phyloP scores from a whole-genome alignment of 2,888 invertebrate genomes.

The Ormia ochracea region DNA sequence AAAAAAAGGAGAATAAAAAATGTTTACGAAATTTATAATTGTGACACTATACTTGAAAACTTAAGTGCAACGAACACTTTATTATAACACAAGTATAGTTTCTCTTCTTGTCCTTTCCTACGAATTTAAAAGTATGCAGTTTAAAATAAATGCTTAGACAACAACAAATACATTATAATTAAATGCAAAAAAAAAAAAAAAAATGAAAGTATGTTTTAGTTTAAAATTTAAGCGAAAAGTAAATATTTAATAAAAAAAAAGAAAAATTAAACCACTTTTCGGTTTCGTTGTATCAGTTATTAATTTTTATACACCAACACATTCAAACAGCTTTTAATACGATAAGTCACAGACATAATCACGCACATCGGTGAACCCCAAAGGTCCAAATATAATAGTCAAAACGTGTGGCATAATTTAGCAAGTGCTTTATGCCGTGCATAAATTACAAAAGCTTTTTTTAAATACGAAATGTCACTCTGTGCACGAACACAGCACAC shows the following conservation, averaged over 20 bases:
- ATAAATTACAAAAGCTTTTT: constrained; percentile 53
- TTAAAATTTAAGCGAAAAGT: neutral
- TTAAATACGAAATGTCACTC: constrained; percentile 30
- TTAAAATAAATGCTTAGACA: neutral
- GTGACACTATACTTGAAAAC: constrained; percentile 30
- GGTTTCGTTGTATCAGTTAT: neutral
- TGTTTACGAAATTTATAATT: constrained; percentile 49
- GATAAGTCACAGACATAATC: constrained; percentile 5
- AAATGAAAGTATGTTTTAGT: neutral
- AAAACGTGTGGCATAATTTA: constrained; percentile 59
- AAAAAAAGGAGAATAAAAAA: too few relatives aligned
- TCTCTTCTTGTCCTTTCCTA: neutral
- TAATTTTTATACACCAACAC: neutral
- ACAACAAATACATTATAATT: neutral
- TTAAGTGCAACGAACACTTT: constrained; percentile 27
- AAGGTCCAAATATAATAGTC: constrained; percentile 45
- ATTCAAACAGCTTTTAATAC: constrained; percentile 21
- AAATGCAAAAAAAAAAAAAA: neutral
- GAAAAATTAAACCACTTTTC: neutral
- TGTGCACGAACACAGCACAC: neutral
- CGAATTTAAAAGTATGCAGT: neutral
- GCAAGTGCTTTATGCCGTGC: constrained; percentile 51
- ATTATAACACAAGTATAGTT: neutral
- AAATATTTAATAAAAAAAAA: neutral
- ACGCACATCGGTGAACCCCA: constrained; percentile 5